phyloP scores from a whole-genome alignment of 2,888 invertebrate genomes.

The Leptothorax acervorum region DNA sequence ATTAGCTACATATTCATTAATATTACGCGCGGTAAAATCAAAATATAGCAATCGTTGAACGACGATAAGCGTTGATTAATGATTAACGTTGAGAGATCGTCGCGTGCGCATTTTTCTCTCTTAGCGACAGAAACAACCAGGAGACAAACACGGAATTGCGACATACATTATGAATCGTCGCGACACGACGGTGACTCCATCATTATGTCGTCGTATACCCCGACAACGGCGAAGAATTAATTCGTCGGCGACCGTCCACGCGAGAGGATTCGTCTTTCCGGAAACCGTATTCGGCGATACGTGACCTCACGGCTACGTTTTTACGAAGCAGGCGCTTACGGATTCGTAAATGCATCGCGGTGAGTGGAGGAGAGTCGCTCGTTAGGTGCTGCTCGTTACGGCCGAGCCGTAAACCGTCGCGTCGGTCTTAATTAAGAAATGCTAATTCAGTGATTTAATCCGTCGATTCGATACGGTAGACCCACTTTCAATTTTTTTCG shows the following conservation, averaged over 20 bases:
- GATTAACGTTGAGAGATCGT: neutral
- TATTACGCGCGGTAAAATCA: neutral
- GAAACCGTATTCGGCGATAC: conserved; percentile 30
- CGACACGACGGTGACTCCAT: conserved; percentile 16
- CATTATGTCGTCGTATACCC: conserved; percentile 1
- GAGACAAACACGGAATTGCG: conserved; percentile 14
- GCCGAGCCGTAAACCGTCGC: conserved; percentile 58
- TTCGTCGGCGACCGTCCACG: neutral
- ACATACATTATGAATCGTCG: conserved; percentile 19
- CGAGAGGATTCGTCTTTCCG: conserved; percentile 20
- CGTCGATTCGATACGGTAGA: conserved; percentile 60
- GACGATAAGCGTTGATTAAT: neutral
- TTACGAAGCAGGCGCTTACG: conserved; percentile 25
- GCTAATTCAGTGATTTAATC: conserved; percentile 64
- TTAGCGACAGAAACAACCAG: neutral
- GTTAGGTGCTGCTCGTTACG: conserved; percentile 61
- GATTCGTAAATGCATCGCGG: conserved; percentile 51
- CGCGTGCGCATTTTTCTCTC: neutral
- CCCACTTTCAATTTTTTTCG: conserved; percentile 57
- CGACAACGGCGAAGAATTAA: conserved; percentile 14
- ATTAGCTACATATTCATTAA: neutral
- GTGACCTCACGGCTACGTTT: conserved; percentile 20
- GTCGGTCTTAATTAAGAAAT: conserved; percentile 66
- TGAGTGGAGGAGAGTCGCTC: conserved; percentile 41
- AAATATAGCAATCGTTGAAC: neutral